These are phyloP conservation scores for Alethe castanea DNA, from an alignment of 2,113 vertebrate species.

Conservation along the genomic window DNA sequence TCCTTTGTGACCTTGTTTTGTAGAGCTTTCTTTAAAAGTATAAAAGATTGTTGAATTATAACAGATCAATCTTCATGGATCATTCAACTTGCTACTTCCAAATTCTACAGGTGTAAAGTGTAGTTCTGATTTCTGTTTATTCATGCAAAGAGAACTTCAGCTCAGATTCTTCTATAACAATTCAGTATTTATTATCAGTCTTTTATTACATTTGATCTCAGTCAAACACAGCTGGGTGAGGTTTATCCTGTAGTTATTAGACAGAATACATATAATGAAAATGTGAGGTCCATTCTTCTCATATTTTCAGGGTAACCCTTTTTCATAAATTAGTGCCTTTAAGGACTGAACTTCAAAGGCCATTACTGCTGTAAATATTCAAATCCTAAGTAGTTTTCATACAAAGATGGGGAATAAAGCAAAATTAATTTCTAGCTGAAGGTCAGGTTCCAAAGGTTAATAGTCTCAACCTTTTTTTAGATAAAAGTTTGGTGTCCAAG, in stretches of 20 bases:
- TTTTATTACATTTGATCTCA: conserved; percentile 39
- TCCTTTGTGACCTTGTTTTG: conserved; percentile 38
- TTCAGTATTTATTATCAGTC: conserved; percentile 49
- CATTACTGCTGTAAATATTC: conserved; percentile 56
- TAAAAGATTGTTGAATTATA: background rate
- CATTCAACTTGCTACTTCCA: background rate
- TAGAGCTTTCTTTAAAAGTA: conserved; percentile 23
- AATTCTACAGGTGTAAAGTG: background rate
- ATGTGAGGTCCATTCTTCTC: conserved; percentile 45
- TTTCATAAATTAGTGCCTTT: conserved; percentile 52
- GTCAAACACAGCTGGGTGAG: conserved; percentile 10
- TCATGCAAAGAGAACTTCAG: background rate
- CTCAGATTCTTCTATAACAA: background rate
- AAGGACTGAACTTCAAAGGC: conserved; percentile 47
- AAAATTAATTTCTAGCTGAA: background rate
- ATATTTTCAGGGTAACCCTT: conserved; percentile 48
- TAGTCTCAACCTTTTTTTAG: background rate
- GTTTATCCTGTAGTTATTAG: conserved; percentile 11
- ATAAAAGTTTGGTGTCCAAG: background rate
- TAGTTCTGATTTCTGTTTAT: conserved; percentile 1
- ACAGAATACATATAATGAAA: background rate
- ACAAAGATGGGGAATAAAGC: background rate
- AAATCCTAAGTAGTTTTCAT: conserved; percentile 51
- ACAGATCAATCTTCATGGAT: background rate
- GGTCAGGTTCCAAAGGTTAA: background rate